phyloP scores from a whole-genome alignment of 2,888 invertebrate genomes.

The Dioctria rufipes region DNA sequence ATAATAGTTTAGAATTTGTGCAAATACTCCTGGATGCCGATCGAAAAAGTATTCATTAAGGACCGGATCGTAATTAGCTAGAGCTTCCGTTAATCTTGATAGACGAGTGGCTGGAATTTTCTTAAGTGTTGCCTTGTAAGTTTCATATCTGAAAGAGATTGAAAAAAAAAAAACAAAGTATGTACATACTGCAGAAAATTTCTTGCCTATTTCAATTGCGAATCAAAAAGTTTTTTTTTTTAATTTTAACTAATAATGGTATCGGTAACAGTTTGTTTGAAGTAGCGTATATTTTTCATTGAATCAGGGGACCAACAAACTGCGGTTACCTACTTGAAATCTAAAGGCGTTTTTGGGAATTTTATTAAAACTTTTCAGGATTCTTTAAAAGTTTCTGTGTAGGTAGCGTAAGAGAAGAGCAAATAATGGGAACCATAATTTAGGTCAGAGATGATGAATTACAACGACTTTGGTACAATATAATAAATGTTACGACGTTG shows the following conservation, averaged over 20 bases:
- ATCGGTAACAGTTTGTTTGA: too few species aligned
- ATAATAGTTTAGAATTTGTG: constrained; percentile 91
- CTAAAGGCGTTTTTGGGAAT: constrained; percentile 4
- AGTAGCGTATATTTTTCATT: too few species aligned
- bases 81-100: constrained; percentile 85
- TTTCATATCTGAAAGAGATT: constrained; percentile 75
- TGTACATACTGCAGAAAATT: too few species aligned
- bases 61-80: constrained; percentile 91
- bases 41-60: constrained; percentile 93
- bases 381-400: background rate
- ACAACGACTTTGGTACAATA: background rate
- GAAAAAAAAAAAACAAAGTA: background rate
- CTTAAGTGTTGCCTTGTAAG: constrained; percentile 86
- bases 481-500: too few species aligned
- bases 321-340: too few species aligned
- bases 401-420: background rate
- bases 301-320: too few species aligned
- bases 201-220: too few species aligned
- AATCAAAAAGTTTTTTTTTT: too few species aligned
- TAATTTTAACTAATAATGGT: background rate
- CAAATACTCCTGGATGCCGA: constrained; percentile 91
- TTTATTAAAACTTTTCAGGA: constrained; percentile 29
- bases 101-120: constrained; percentile 91
- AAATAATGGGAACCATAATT: background rate
- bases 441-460: constrained; percentile 1